Evolutionary conservation across 2,888 invertebrate genomes (phyloP).

Genomic region (Caenorhabditis parvicauda): DNA sequence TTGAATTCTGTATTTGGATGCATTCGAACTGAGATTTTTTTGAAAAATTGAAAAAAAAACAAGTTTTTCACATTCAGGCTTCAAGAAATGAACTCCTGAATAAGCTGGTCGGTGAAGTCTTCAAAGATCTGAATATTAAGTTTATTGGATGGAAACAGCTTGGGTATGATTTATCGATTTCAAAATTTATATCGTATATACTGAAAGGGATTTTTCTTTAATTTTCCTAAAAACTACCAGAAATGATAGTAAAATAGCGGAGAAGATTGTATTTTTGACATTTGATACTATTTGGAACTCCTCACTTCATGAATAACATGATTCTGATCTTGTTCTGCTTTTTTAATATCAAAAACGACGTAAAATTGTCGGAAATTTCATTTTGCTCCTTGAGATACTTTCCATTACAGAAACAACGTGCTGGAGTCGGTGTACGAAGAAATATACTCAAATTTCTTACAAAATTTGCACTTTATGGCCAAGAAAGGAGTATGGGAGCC

Average conservation of each 20-base stretch:
- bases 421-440: slow-evolving; percentile 10
- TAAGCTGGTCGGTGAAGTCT: slow-evolving; percentile 4
- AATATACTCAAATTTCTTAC: slow-evolving; percentile 15
- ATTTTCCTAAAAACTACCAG: too few relatives aligned
- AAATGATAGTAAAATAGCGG: too few relatives aligned
- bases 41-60: too few relatives aligned
- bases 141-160: slow-evolving; percentile 11
- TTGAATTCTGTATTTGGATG: too few relatives aligned
- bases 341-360: too few relatives aligned
- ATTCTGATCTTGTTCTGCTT: too few relatives aligned
- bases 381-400: neutral
- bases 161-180: slow-evolving; percentile 7
- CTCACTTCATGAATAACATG: too few relatives aligned
- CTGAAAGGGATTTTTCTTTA: too few relatives aligned
- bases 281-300: too few relatives aligned
- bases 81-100: slow-evolving; percentile 13
- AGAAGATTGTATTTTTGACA: too few relatives aligned
- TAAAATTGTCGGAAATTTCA: neutral
- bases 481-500: neutral
- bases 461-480: slow-evolving; percentile 9
- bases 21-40: too few relatives aligned
- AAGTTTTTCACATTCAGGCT: too few relatives aligned
- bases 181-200: neutral
- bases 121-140: slow-evolving; percentile 7
- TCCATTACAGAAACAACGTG: slow-evolving; percentile 3